phyloP scores from a whole-genome alignment of 2,888 invertebrate genomes.

The Rhaphigaster nebulosa region DNA sequence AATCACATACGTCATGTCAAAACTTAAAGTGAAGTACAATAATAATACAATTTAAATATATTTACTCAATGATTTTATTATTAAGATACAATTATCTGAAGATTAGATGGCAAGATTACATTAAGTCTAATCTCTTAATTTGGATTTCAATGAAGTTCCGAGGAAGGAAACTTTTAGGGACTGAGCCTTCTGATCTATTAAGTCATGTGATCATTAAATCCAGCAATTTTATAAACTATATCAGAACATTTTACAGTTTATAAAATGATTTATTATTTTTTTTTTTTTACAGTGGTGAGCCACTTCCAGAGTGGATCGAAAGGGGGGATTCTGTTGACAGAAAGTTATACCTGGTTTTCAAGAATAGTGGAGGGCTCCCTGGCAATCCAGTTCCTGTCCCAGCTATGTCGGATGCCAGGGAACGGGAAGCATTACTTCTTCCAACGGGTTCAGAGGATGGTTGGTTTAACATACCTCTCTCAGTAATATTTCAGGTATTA shows the following conservation, averaged over 20 bases:
- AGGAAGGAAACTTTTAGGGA: background rate
- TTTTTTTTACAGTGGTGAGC: conserved; percentile 63
- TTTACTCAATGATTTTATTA: too few species aligned
- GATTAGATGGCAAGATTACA: too few species aligned
- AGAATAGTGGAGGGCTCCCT: conserved; percentile 54
- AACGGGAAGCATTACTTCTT: conserved; percentile 54
- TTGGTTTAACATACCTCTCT: conserved; percentile 58
- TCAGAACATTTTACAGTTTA: background rate
- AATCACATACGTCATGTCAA: too few species aligned
- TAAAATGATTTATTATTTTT: background rate
- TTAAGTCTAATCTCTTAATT: too few species aligned
- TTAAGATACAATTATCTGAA: too few species aligned
- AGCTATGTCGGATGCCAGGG: conserved; percentile 43
- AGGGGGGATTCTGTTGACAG: conserved; percentile 63
- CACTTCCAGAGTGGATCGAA: conserved; percentile 66
- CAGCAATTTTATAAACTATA: background rate
- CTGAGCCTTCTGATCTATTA: background rate
- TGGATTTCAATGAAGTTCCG: background rate
- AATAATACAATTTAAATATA: too few species aligned
- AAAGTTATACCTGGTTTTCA: conserved; percentile 61
- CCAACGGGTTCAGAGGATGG: conserved; percentile 30
- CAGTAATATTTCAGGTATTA: conserved; percentile 56
- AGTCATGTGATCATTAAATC: background rate
- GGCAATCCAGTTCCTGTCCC: conserved; percentile 61
- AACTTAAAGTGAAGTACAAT: too few species aligned